Evolutionary conservation across 2,888 invertebrate species (phyloP).

Genomic region (Steromphala cineraria): DNA sequence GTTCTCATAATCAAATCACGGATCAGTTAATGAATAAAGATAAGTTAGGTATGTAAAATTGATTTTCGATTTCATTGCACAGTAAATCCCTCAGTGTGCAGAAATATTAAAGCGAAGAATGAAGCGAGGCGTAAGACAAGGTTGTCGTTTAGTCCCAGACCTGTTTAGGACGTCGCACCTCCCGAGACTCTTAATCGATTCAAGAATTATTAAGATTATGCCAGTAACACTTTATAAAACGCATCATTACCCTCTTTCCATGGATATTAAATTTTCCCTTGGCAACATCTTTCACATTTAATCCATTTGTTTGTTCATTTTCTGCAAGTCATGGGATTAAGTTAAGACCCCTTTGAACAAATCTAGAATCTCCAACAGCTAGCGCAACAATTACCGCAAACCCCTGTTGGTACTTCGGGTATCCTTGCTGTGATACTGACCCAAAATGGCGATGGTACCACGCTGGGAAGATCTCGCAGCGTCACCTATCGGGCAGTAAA

Average conservation of each 20-base stretch:
- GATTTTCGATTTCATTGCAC: neutral
- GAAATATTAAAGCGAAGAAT: neutral
- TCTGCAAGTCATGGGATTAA: conserved; percentile 12
- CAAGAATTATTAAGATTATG: neutral
- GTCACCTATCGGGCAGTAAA: conserved; percentile 11
- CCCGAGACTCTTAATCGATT: neutral
- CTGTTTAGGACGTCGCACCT: neutral
- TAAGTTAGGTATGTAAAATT: neutral
- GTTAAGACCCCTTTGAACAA: neutral
- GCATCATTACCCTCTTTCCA: neutral
- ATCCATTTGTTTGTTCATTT: conserved; percentile 3
- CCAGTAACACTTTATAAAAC: conserved; percentile 9
- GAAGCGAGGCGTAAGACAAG: neutral
- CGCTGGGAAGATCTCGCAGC: neutral
- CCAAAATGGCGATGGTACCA: neutral
- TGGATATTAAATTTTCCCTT: neutral
- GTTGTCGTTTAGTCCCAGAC: neutral
- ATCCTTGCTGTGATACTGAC: neutral
- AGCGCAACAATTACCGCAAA: neutral
- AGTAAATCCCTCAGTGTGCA: neutral
- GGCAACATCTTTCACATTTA: conserved; percentile 15
- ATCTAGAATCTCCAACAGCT: conserved; percentile 12
- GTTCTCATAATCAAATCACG: neutral
- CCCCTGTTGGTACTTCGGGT: conserved; percentile 19
- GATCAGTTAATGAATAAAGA: neutral